Conservation (phyloP, 1,140 invertebrate species). For the Dinothrombium tinctorium region DNA sequence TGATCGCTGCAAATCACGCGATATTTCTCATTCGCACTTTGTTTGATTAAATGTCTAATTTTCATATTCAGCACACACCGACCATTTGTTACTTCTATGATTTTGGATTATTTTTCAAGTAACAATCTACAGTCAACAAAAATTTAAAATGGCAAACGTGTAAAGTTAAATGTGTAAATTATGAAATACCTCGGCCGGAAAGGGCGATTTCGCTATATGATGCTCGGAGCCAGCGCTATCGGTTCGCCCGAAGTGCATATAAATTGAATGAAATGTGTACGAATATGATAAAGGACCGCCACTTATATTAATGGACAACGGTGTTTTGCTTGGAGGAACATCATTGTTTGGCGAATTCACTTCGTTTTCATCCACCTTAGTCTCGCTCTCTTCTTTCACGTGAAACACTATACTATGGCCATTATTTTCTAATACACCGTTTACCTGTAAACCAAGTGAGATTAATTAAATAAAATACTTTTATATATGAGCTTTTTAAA, state of each 20-base stretch:
- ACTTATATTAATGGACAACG: slow-evolving; percentile 39
- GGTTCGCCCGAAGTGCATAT: slow-evolving; percentile 73
- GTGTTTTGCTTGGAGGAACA: background rate
- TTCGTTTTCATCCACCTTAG: background rate
- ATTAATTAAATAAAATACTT: slow-evolving; percentile 35
- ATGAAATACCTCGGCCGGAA: slow-evolving; percentile 73
- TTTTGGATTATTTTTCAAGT: too few species aligned
- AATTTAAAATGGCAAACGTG: too few species aligned
- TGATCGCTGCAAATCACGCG: too few species aligned
- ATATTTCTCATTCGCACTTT: too few species aligned
- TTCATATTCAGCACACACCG: too few species aligned
- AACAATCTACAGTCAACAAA: too few species aligned
- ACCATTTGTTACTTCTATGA: too few species aligned
- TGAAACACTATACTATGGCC: slow-evolving; percentile 72
- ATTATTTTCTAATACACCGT: slow-evolving; percentile 63
- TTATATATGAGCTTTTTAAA: too few species aligned
- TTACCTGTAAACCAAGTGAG: slow-evolving; percentile 16
- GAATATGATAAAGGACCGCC: slow-evolving; percentile 81
- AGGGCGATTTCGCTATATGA: slow-evolving; percentile 66
- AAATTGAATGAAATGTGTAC: slow-evolving; percentile 81
- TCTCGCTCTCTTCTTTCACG: background rate
- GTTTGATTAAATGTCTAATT: too few species aligned
- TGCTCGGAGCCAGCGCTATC: slow-evolving; percentile 76
- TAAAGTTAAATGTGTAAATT: too few species aligned
- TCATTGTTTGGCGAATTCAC: background rate